Evolutionary conservation across 1,140 invertebrate genomes (phyloP).

Genomic region (Ceratosolen fusciceps): DNA sequence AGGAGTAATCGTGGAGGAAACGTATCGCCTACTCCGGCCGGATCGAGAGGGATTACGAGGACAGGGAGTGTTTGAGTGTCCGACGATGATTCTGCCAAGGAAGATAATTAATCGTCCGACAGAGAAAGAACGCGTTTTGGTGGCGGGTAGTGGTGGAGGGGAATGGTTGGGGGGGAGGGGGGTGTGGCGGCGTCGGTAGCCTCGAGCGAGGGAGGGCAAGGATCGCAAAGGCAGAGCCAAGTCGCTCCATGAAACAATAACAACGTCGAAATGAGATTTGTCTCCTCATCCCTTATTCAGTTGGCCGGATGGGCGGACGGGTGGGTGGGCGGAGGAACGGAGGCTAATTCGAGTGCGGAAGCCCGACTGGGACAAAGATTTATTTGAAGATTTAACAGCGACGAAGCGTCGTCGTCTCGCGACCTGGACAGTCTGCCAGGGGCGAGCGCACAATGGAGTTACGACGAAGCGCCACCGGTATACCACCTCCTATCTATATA

Average conservation of each 20-base stretch:
- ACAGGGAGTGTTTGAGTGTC: too few relatives aligned
- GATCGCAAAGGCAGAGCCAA: too few relatives aligned
- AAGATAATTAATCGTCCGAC: too few relatives aligned
- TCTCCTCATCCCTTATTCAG: conserved; percentile 46
- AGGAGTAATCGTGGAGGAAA: too few relatives aligned
- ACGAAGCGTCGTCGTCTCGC: conserved; percentile 6
- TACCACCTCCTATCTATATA: neutral
- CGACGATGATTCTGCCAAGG: too few relatives aligned
- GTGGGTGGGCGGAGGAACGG: neutral
- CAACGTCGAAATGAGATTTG: conserved; percentile 47
- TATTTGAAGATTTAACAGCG: conserved; percentile 46
- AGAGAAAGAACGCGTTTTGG: too few relatives aligned
- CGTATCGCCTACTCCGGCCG: too few relatives aligned
- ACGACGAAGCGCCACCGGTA: neutral
- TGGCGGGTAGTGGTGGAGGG: too few relatives aligned
- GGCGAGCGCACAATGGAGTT: conserved; percentile 16
- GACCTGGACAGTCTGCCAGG: conserved; percentile 25
- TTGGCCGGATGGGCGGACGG: neutral
- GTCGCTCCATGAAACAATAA: conserved; percentile 44
- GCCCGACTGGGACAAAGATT: conserved; percentile 39
- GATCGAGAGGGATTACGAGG: too few relatives aligned
- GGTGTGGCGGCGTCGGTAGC: too few relatives aligned
- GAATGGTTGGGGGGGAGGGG: too few relatives aligned
- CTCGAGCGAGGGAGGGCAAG: too few relatives aligned
- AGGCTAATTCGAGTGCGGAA: conserved; percentile 40